Evolutionary conservation across 2,797 vertebrate species (phyloP).

Genomic region (Poeciliopsis gracilis): DNA sequence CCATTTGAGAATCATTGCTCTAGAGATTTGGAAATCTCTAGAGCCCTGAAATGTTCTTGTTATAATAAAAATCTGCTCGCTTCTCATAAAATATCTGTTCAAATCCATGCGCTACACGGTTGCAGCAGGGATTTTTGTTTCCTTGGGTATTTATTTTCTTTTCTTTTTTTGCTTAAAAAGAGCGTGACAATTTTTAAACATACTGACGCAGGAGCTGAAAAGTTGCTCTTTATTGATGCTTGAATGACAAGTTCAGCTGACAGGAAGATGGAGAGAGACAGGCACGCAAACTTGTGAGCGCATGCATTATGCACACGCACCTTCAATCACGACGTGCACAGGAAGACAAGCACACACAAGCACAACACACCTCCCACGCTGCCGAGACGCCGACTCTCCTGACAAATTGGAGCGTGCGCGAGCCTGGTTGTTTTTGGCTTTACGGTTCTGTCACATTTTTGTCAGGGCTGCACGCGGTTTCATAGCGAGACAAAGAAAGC

Average conservation of each 20-base stretch:
- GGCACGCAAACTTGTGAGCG: slow-evolving; percentile 30
- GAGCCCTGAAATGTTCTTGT: slow-evolving; percentile 30
- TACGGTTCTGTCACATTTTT: slow-evolving; percentile 72
- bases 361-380: slow-evolving; percentile 67
- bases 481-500: slow-evolving; percentile 68
- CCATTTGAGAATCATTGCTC: not conserved
- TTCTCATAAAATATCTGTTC: slow-evolving; percentile 54
- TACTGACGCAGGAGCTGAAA: slow-evolving; percentile 53
- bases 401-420: slow-evolving; percentile 69
- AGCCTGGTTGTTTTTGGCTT: slow-evolving; percentile 60
- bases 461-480: slow-evolving; percentile 66
- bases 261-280: slow-evolving; percentile 48
- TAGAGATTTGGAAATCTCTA: not conserved
- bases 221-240: slow-evolving; percentile 64
- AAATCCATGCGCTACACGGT: slow-evolving; percentile 27
- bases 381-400: slow-evolving; percentile 69
- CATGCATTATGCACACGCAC: slow-evolving; percentile 64
- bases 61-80: slow-evolving; percentile 35
- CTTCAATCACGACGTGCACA: slow-evolving; percentile 51
- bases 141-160: slow-evolving; percentile 28
- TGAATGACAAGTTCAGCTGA: slow-evolving; percentile 73
- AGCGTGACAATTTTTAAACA: slow-evolving; percentile 58
- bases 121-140: slow-evolving; percentile 30
- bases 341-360: slow-evolving; percentile 56
- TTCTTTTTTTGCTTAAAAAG: slow-evolving; percentile 39